A percentile compares a stretch with the other conserved stretches of the same genome.
These are phyloP conservation scores for Malacoraja senta DNA, from an alignment of 2,797 vertebrate species.

Conservation along the genomic window DNA sequence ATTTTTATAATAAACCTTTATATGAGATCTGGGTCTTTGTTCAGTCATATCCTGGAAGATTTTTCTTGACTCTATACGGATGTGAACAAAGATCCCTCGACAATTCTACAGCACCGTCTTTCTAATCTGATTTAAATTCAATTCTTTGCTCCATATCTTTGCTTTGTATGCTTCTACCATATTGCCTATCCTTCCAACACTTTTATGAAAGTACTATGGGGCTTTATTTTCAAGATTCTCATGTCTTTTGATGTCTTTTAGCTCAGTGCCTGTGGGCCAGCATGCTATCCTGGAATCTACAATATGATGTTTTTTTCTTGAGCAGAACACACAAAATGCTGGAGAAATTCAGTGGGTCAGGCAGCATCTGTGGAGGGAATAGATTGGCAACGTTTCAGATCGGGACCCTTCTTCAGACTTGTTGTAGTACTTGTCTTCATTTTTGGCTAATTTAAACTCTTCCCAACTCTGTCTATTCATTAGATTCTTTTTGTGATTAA, in stretches of 20 bases:
- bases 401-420: too few species aligned
- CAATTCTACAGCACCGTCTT: background rate
- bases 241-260: too few species aligned
- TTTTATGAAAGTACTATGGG: background rate
- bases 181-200: background rate
- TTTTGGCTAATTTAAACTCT: too few species aligned
- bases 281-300: too few species aligned
- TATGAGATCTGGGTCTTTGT: background rate
- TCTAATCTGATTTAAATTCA: background rate
- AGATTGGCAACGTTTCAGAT: too few species aligned
- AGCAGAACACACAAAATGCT: too few species aligned
- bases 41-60: background rate
- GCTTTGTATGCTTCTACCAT: background rate
- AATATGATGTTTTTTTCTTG: too few species aligned
- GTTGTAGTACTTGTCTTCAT: too few species aligned
- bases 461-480: too few species aligned
- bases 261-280: too few species aligned
- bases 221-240: background rate
- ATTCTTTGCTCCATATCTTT: background rate
- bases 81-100: background rate
- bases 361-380: too few species aligned
- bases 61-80: background rate
- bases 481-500: background rate
- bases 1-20: background rate
- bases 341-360: too few species aligned